Evolutionary conservation across 1,140 invertebrate species (phyloP), one percentile per base, ranked within the genome.

Genomic region (Eumeta japonica): DNA sequence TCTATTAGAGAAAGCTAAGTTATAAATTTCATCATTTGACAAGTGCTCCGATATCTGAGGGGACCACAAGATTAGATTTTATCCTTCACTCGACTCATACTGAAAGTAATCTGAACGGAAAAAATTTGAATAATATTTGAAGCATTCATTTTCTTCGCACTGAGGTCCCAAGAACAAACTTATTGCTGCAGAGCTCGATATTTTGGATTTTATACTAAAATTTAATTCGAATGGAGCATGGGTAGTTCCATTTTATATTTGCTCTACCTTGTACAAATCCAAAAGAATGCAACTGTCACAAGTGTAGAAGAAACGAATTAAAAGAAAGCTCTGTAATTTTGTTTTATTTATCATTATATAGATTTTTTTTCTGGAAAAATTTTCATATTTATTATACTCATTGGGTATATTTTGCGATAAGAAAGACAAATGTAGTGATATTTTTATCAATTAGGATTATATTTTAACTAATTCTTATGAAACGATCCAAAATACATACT

Each of bases 151-250:
- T 27, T 35, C 17, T 20, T 78, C 59, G 45, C 70, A 76, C 34
- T 66, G 62, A n/a, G 81, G 81, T 32, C 75, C 80, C n/a, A 81
- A 42, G 62, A 79, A 83, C 11, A 83, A 43, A 31, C 78, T 73
- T 2, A 83, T 54, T 4, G 75, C 52, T 17, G 57, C 74, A 31
- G 64, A 73, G 35, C 55, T 60, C 2, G 53, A 50, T 11, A 57
- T 66, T 16, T 77, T 66, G 10, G 77, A 74, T 46, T 71, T 59
- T n/a, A 81, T 56, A 11, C 57, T 71, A 43, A 83, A 76, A 37
- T 74, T 66, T 15, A 78, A 74, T 27, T 50, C 66, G 55, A 80
- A 82, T 3, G 76, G 74, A 20, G 77, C 62, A 50, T 81, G 77
- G 30, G 83, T 81, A 1, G 85, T 55, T 39, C 83, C 77, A 32